Conservation (phyloP, 2,888 invertebrate species). For the Stenolophus ochropezus region DNA sequence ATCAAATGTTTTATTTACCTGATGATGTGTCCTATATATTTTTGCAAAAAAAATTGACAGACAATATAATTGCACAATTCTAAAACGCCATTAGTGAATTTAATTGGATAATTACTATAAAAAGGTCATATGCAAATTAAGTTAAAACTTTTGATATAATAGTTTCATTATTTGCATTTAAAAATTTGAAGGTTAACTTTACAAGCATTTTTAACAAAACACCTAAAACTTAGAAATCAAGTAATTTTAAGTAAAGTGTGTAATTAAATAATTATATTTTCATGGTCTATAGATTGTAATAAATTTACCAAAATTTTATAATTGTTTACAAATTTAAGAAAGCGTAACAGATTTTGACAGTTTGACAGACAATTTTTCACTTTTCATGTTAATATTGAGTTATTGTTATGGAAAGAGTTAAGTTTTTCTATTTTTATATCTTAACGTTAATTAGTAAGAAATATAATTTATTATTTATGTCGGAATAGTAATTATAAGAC, state of each 20-base stretch:
- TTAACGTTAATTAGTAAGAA: neutral
- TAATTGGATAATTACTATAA: neutral
- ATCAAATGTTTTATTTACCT: no score
- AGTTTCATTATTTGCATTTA: neutral
- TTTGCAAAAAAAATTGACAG: no score
- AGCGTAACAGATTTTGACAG: neutral
- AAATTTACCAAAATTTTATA: neutral
- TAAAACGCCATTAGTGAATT: neutral
- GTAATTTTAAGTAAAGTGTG: neutral
- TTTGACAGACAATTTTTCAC: neutral
- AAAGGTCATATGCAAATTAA: neutral
- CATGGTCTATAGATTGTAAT: neutral
- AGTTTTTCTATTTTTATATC: neutral
- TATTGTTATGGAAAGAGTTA: neutral
- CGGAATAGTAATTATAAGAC: neutral
- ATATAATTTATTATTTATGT: slow-evolving; percentile 32
- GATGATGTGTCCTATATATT: no score
- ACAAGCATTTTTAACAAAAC: slow-evolving; percentile 7
- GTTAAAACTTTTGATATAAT: neutral
- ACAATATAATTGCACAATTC: neutral
- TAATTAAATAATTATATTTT: neutral
- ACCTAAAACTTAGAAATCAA: neutral
- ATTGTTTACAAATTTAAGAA: neutral
- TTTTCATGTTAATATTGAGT: neutral
- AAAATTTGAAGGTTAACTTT: neutral